Evolutionary conservation across 2,113 vertebrate genomes (phyloP).

Genomic region (Syngnathus typhle): DNA sequence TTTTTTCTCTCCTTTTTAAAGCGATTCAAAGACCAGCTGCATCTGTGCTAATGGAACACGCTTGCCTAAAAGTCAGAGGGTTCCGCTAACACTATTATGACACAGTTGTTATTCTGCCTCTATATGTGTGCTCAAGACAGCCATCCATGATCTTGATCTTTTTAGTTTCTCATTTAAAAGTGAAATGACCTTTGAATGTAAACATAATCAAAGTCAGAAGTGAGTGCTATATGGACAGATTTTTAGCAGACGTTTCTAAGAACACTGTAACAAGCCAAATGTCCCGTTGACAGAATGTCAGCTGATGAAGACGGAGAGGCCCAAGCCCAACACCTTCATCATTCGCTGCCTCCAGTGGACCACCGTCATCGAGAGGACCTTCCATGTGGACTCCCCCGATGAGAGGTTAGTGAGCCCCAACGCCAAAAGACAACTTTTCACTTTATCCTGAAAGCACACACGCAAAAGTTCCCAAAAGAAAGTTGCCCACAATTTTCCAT

Average conservation of each 20-base stretch:
- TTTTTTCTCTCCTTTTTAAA: conserved; percentile 22
- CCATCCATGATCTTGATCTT: no score
- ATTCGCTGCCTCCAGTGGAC: conserved; percentile 98
- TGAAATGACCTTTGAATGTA: background rate
- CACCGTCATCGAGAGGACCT: conserved; percentile 95
- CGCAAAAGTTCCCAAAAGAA: background rate
- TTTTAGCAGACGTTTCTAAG: no score
- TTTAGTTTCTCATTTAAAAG: background rate
- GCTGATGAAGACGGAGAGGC: conserved; percentile 97
- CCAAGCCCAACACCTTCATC: conserved; percentile 97
- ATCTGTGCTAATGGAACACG: background rate
- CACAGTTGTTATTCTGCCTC: background rate
- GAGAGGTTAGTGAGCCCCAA: conserved; percentile 74
- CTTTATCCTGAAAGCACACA: background rate
- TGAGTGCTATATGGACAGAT: no score
- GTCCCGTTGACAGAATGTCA: conserved; percentile 82
- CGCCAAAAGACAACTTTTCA: background rate
- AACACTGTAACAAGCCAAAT: no score
- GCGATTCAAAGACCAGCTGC: conserved; percentile 9
- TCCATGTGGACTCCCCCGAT: conserved; percentile 92
- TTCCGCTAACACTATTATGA: background rate
- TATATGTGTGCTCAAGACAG: background rate
- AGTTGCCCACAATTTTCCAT: background rate
- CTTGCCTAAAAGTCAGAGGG: background rate
- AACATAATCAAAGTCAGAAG: no score